Conservation (phyloP, 2,113 vertebrate genomes). For the Phalacrocorax pelagicus region DNA sequence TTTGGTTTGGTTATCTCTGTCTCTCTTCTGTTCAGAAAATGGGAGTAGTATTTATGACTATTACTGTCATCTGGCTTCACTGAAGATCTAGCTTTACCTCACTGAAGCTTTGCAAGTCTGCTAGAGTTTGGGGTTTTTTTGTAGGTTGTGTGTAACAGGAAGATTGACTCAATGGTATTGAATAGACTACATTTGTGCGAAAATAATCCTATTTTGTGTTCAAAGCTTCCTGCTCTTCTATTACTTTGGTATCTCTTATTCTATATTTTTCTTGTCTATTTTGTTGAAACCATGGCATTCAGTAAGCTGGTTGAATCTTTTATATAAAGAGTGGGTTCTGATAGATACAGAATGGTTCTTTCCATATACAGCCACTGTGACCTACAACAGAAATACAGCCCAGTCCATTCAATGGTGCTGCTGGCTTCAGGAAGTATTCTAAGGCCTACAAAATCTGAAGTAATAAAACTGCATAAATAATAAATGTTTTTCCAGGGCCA, state of each 20-base stretch:
- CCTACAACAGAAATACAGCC: neutral
- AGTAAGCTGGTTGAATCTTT: neutral
- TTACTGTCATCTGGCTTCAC: neutral
- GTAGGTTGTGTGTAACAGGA: neutral
- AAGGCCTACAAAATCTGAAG: neutral
- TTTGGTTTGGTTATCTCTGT: neutral
- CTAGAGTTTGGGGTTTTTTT: neutral
- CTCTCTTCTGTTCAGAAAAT: neutral
- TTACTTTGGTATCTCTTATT: neutral
- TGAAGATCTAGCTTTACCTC: neutral
- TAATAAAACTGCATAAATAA: neutral
- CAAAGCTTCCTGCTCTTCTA: constrained; percentile 25
- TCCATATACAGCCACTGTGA: neutral
- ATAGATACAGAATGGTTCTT: neutral
- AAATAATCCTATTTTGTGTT: constrained; percentile 37
- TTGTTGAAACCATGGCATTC: neutral
- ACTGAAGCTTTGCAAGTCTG: neutral
- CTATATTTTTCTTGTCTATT: neutral
- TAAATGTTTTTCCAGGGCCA: neutral
- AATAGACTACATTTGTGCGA: neutral
- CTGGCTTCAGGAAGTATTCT: neutral
- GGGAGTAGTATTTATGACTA: neutral
- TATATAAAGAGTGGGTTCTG: neutral
- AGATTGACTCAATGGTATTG: neutral
- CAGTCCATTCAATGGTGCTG: neutral